A percentile compares a stretch with the other conserved stretches of the same genome.
Conservation (phyloP, 1,140 invertebrate genomes). For the Octopus sinensis region DNA sequence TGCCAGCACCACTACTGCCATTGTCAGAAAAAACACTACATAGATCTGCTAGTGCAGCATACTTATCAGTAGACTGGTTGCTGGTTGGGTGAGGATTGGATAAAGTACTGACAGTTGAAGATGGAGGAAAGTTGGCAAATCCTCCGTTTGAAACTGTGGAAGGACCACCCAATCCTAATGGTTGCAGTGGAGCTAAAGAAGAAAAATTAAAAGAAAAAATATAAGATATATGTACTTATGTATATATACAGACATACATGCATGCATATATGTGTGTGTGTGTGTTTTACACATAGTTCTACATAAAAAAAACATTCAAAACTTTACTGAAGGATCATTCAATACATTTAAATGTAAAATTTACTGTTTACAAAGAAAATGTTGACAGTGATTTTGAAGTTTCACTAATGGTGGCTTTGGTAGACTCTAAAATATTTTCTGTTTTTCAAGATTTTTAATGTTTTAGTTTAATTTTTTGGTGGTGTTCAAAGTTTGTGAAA, state of each 20-base stretch:
- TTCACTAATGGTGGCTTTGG: too few species aligned
- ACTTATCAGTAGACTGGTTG: conserved; percentile 34
- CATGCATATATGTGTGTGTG: conserved; percentile 2
- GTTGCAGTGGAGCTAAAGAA: conserved; percentile 22
- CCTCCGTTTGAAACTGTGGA: conserved; percentile 20
- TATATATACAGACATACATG: background rate
- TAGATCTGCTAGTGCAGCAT: conserved; percentile 45
- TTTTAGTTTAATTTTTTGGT: too few species aligned
- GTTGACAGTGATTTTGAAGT: too few species aligned
- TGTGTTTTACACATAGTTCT: too few species aligned
- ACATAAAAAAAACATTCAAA: background rate
- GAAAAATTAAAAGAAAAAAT: background rate
- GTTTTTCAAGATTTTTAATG: too few species aligned
- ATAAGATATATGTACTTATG: background rate
- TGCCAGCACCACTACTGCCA: background rate
- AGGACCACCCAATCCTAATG: conserved; percentile 18
- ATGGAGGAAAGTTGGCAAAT: conserved; percentile 22
- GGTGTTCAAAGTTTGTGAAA: too few species aligned
- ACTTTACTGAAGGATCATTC: background rate
- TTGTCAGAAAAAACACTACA: conserved; percentile 29
- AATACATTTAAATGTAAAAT: background rate
- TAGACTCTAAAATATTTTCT: too few species aligned
- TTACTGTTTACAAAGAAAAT: too few species aligned
- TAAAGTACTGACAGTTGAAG: conserved; percentile 14
- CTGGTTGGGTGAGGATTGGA: conserved; percentile 14